These are phyloP conservation scores for Pteropus rufus DNA, from an alignment of 2,797 vertebrate genomes.

Conservation along the genomic window DNA sequence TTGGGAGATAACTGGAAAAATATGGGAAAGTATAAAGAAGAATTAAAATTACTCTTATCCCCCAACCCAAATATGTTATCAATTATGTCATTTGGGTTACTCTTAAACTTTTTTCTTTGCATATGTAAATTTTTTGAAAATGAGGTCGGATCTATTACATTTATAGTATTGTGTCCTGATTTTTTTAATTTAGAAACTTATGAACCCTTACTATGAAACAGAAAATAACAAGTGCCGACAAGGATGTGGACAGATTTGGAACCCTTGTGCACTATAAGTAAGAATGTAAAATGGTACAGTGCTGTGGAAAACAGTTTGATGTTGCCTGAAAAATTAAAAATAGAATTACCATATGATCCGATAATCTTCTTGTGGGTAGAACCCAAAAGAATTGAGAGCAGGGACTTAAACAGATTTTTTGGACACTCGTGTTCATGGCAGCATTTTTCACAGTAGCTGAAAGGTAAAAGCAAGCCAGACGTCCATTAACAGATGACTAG, in stretches of 20 bases:
- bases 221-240: not conserved
- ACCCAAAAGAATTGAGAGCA: not conserved
- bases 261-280: not conserved
- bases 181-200: not conserved
- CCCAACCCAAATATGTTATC: not conserved
- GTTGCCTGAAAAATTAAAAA: not conserved
- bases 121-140: not conserved
- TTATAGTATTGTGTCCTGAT: not conserved
- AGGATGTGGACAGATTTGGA: not conserved
- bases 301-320: not conserved
- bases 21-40: not conserved
- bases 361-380: not conserved
- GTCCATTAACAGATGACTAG: accelerated
- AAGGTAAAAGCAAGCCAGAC: not conserved
- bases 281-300: not conserved
- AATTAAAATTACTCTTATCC: not conserved
- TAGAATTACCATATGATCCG: not conserved
- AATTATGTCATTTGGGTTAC: not conserved
- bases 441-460: not conserved
- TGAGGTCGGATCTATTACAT: not conserved
- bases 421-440: not conserved
- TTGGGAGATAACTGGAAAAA: not conserved
- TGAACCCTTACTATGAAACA: not conserved
- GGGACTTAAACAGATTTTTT: too few species aligned
- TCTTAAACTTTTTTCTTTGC: not conserved